Evolutionary conservation across 2,113 vertebrate species (phyloP).

Genomic region (Sebastes fasciatus): DNA sequence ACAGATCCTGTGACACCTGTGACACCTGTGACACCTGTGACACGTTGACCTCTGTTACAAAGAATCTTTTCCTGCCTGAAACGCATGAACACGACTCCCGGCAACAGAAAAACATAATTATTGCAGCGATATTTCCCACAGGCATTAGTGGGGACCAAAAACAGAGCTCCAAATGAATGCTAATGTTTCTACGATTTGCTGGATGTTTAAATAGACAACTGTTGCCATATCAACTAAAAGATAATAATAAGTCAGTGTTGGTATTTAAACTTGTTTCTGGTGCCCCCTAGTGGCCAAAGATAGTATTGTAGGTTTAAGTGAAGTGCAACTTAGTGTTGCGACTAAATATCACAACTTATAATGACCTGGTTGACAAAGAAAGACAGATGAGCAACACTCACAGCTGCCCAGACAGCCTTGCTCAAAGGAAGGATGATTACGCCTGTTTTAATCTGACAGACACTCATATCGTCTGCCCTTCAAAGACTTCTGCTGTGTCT

Average conservation of each 20-base stretch:
- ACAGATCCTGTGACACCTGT: no score
- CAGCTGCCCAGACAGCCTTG: slow-evolving; percentile 64
- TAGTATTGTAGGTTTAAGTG: background rate
- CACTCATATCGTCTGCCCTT: slow-evolving; percentile 57
- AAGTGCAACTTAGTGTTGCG: background rate
- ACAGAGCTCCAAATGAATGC: background rate
- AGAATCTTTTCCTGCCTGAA: no score
- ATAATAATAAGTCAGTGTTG: background rate
- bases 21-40: no score
- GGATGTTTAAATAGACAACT: background rate
- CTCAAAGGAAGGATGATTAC: slow-evolving; percentile 56
- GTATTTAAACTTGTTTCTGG: background rate
- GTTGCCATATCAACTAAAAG: background rate
- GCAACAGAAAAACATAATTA: no score
- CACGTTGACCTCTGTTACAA: no score
- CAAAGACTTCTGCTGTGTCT: slow-evolving; percentile 69
- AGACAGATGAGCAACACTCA: slow-evolving; percentile 5
- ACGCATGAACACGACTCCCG: no score
- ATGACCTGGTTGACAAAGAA: background rate
- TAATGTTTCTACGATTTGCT: background rate
- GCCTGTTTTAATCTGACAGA: slow-evolving; percentile 69
- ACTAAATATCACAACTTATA: background rate
- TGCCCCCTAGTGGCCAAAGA: background rate
- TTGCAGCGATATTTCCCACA: background rate
- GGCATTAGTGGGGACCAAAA: slow-evolving; percentile 9